Evolutionary conservation across 2,888 invertebrate genomes (phyloP), one percentile per base, ranked within the genome.

Genomic region (Lasioglossum villosulum): DNA sequence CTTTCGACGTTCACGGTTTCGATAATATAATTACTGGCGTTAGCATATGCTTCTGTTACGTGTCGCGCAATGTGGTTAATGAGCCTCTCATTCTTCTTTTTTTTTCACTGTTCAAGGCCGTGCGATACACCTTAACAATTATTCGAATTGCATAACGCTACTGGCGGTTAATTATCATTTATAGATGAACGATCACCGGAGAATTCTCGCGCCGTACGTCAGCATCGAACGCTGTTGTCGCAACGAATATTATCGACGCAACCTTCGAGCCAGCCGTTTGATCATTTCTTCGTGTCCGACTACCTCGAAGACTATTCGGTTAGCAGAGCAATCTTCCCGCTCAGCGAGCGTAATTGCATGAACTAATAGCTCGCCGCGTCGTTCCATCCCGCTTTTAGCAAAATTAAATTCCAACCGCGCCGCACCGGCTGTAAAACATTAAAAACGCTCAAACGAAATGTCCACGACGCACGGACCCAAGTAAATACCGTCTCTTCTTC

Each of bases 1-100:
- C 82, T 68, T 82, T 70, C 80, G 73, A 68, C 34, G 70, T 19
- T 52, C 48, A 30, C 70, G 30, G n/a, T 75, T 70, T 27, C 66
- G 56, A 59, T 45, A 42, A 42, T 42, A 12, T 37, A 3, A 75
- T 72, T 75, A 34, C 59, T 27, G 4, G 34, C 52, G 39, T 39
- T 19, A 23, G 39, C 71, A 27, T 19, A 56, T 27, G 23, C 23
- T 23, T 45, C 23, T 42, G 76, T 81, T 48, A 74, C 48, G 34
- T 34, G 23, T 70, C 75, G 72, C 39, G 12, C 16, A 66, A 75
- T 19, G 34, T 42, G 10, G 19, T 82, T 83, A 82, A 83, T 37
- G 56, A 52, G 59, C 52, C 14, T 10, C 48, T 42, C 68, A 27
- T 27, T 16, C 30, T 37, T 30, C 16, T 27, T 56, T 42, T 63